These are phyloP conservation scores for Aix galericulata DNA, from an alignment of 2,113 vertebrate species.

Conservation along the genomic window DNA sequence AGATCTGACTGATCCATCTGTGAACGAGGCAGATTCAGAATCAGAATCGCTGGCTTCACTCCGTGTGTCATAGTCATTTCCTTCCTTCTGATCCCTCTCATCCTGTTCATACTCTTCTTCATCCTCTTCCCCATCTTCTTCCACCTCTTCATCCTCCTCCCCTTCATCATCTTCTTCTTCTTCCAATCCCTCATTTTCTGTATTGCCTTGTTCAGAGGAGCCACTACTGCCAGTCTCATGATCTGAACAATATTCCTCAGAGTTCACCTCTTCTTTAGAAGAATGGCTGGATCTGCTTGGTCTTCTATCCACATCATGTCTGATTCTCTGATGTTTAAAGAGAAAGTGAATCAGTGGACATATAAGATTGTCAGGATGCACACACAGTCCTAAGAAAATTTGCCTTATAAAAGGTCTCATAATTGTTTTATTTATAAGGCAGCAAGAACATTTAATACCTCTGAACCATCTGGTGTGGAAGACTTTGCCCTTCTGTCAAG, in stretches of 20 bases:
- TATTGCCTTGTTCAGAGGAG: slow-evolving; percentile 88
- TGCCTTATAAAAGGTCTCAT: slow-evolving; percentile 56
- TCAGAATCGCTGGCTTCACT: slow-evolving; percentile 97
- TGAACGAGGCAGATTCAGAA: slow-evolving; percentile 93
- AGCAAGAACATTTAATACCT: slow-evolving; percentile 79
- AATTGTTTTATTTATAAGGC: slow-evolving; percentile 70
- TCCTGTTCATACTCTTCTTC: slow-evolving; percentile 90
- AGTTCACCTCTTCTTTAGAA: slow-evolving; percentile 87
- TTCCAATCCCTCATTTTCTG: slow-evolving; percentile 84
- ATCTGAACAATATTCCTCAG: slow-evolving; percentile 91
- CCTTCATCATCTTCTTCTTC: slow-evolving; percentile 84
- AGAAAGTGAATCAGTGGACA: slow-evolving; percentile 79
- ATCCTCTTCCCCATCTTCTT: slow-evolving; percentile 78
- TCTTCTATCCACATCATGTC: slow-evolving; percentile 82
- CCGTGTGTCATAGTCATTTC: slow-evolving; percentile 92
- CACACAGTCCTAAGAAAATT: slow-evolving; percentile 55
- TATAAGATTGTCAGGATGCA: slow-evolving; percentile 61
- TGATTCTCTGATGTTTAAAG: slow-evolving; percentile 86
- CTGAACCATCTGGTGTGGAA: slow-evolving; percentile 80
- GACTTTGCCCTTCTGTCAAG: slow-evolving; percentile 84
- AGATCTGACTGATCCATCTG: slow-evolving; percentile 90
- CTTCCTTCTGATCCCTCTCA: slow-evolving; percentile 85
- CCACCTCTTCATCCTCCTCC: slow-evolving; percentile 84
- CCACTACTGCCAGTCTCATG: slow-evolving; percentile 86
- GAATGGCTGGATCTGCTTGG: slow-evolving; percentile 86